A percentile compares a stretch with the other conserved stretches of the same genome.
Conservation (phyloP, 2,888 invertebrate genomes). For the Isoperla grammatica region DNA sequence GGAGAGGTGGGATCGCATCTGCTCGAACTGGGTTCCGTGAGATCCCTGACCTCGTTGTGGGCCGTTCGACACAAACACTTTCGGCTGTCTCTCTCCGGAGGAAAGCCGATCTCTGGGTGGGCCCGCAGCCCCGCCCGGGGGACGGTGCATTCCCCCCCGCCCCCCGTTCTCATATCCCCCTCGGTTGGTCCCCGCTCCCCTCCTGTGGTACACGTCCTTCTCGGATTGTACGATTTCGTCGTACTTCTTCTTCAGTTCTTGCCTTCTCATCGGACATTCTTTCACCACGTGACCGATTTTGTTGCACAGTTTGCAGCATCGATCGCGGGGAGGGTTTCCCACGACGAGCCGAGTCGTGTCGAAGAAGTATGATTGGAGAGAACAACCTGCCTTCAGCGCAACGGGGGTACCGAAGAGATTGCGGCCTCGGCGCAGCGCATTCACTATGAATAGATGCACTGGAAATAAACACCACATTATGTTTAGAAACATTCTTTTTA, state of each 20-base stretch:
- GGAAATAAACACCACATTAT: conserved; percentile 31
- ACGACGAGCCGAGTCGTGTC: conserved; percentile 42
- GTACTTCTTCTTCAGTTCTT: neutral
- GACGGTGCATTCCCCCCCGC: neutral
- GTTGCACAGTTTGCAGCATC: conserved; percentile 49
- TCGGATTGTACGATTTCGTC: no score
- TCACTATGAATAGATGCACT: conserved; percentile 47
- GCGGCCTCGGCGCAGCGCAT: conserved; percentile 42
- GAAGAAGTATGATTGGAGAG: conserved; percentile 35
- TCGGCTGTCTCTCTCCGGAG: neutral
- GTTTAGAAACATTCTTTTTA: conserved; percentile 6
- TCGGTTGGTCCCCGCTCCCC: no score
- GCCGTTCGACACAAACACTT: no score
- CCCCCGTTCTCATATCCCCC: conserved; percentile 30
- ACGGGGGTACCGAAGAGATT: conserved; percentile 41
- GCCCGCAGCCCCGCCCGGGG: neutral
- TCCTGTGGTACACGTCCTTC: no score
- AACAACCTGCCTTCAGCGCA: neutral
- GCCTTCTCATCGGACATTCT: conserved; percentile 41
- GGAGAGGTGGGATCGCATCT: no score
- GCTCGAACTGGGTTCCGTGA: no score
- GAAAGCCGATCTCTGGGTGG: no score
- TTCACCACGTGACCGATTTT: conserved; percentile 49
- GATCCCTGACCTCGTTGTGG: no score
- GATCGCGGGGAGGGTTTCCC: conserved; percentile 47